Base-by-base conservation (phyloP, 1,140 invertebrate species). In the Bombus pascuorum region DNA sequence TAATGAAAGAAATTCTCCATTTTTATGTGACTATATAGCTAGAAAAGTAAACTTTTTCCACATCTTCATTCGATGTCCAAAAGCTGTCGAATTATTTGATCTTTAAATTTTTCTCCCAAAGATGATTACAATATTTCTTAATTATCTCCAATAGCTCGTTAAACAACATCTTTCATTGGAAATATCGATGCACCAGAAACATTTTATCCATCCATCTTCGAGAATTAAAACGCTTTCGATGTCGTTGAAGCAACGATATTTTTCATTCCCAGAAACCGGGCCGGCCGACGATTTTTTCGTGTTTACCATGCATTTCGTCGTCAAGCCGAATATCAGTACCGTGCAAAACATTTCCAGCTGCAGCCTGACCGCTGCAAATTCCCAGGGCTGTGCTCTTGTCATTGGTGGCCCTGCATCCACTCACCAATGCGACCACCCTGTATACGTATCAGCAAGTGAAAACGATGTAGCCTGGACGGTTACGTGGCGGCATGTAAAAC, bases 331-430 rank as follows among this genome's bases (percentile, higher is more conserved):
- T 90, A 88, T 90, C 87, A 88, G 87, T 90, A 86, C 81, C 75
- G 81, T 79, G 78, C 84, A 88, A 88, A 90, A 90, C 87, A 86
- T 90, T 88, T 88, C 70, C 83, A 66, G 83, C 44, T 81, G 86
- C 79, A 81, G 79, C 74, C 68, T 53, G 86, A 70, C 57, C 70
- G 85, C 90, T 85, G 74, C 87, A 91, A 91, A 89, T 89, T 90
- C 87, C 90, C 72, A 76, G 74, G 83, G 68, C 68, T 85, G 71
- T 85, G 79, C 59, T 81, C 59, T 44, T 39, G 84, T 84, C 82
- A 76, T 73, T 74, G 79, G 71, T 37, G 79, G 57, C 47, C 78
- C 70, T n/a, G 57, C 10, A 22, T 39, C 57, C 75, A 79, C 66
- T 53, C 68, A 53, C 70, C 39, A 28, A 15, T 9, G 37, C 25